Evolutionary conservation across 2,888 invertebrate species (phyloP).

Genomic region (Cataglyphis cursor): DNA sequence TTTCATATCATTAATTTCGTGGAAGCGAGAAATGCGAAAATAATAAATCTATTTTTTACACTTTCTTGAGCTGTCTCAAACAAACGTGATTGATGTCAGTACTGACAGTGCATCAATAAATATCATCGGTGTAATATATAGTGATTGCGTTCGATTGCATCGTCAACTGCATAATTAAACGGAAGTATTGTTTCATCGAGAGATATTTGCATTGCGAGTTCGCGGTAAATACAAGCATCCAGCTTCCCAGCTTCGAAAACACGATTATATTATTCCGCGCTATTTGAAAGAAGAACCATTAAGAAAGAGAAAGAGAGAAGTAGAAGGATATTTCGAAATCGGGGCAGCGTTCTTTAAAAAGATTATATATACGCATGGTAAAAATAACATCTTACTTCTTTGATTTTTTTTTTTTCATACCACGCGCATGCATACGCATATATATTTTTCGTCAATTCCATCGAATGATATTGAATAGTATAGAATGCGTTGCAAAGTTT

Average conservation of each 20-base stretch:
- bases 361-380: not conserved
- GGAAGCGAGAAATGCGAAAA: not conserved
- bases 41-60: not conserved
- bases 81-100: not conserved
- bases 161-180: not conserved
- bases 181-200: not conserved
- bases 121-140: not conserved
- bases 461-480: not conserved
- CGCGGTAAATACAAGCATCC: not conserved
- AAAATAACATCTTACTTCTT: not conserved
- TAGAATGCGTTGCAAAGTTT: not conserved
- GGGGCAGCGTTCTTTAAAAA: constrained; percentile 29
- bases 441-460: not conserved
- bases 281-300: not conserved
- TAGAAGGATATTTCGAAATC: constrained; percentile 20
- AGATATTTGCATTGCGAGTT: not conserved
- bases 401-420: not conserved
- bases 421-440: not conserved
- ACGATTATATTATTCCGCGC: not conserved
- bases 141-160: not conserved
- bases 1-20: constrained; percentile 47
- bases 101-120: not conserved
- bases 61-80: not conserved
- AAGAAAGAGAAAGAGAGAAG: not conserved
- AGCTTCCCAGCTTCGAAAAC: not conserved